phyloP scores from a whole-genome alignment of 2,113 vertebrate species.

The Oreochromis spilurus region DNA sequence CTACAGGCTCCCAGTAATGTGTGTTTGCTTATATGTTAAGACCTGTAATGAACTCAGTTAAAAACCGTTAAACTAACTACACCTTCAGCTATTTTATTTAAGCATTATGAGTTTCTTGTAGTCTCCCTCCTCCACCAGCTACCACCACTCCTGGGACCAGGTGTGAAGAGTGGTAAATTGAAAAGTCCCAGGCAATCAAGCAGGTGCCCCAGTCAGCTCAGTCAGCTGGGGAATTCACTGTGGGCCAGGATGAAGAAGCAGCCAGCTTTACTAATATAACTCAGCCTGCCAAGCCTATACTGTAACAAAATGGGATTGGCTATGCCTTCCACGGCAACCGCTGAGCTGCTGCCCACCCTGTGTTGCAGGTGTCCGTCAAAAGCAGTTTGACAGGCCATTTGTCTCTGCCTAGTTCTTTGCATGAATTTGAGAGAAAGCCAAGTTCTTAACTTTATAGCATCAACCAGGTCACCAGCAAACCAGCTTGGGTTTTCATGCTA shows the following conservation, averaged over 20 bases:
- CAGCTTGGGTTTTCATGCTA: not conserved
- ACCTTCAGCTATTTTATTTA: not conserved
- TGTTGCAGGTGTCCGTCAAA: not conserved
- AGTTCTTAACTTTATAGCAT: not conserved
- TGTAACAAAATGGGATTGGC: constrained; percentile 8
- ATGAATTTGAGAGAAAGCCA: not conserved
- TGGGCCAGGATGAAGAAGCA: constrained; percentile 30
- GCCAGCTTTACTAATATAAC: constrained; percentile 20
- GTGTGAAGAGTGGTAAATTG: constrained; percentile 56
- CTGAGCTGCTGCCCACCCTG: not conserved
- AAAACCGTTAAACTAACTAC: not conserved
- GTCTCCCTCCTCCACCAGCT: not conserved
- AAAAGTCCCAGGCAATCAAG: constrained; percentile 60
- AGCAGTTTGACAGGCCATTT: not conserved
- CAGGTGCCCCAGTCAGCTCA: constrained; percentile 19
- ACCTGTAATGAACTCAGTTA: not conserved
- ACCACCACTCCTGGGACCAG: not conserved
- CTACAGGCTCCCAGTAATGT: not conserved
- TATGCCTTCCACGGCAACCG: not conserved
- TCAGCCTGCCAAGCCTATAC: not conserved
- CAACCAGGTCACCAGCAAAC: not conserved
- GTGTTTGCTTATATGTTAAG: not conserved
- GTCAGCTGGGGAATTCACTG: constrained; percentile 41
- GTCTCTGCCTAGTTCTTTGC: not conserved
- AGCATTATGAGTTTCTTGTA: not conserved